A percentile compares a stretch with the other conserved stretches of the same genome.
Evolutionary conservation across 1,140 invertebrate species (phyloP).

Genomic region (Sycophila sp.): DNA sequence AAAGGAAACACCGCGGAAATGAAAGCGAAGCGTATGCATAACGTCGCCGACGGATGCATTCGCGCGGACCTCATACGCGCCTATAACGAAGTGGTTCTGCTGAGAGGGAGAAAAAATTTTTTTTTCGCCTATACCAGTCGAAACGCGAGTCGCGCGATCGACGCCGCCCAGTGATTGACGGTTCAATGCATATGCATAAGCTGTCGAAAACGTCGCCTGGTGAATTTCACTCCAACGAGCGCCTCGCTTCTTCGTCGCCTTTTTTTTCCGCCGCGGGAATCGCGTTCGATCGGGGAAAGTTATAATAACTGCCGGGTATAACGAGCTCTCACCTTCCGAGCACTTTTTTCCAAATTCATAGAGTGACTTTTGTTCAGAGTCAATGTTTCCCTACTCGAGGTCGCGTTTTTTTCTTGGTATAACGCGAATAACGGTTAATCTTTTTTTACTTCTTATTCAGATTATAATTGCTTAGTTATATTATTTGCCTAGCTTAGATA

Average conservation of each 20-base stretch:
- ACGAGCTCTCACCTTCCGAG: neutral
- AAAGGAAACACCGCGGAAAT: conserved; percentile 27
- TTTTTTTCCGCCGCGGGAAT: neutral
- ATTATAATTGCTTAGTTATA: too few relatives aligned
- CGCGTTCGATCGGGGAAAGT: neutral
- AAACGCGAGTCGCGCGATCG: conserved; percentile 3
- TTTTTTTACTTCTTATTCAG: too few relatives aligned
- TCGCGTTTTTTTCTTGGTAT: too few relatives aligned
- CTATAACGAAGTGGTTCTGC: conserved; percentile 39
- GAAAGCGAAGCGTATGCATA: conserved; percentile 32
- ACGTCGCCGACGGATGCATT: neutral
- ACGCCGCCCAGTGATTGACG: conserved; percentile 20
- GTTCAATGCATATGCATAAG: conserved; percentile 17
- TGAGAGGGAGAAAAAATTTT: conserved; percentile 28
- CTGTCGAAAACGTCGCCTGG: neutral
- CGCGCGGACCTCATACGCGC: conserved; percentile 24
- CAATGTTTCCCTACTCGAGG: too few relatives aligned
- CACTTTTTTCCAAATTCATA: too few relatives aligned
- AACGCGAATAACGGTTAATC: too few relatives aligned
- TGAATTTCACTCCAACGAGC: too few relatives aligned
- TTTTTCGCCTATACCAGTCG: conserved; percentile 36
- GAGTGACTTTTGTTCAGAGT: too few relatives aligned
- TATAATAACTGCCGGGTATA: conserved; percentile 20
- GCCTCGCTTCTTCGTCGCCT: neutral
- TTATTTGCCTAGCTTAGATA: too few relatives aligned